Percentiles rank a stretch among this genome's conserved stretches.
These are phyloP conservation scores for Euura saliciscinereae DNA, from an alignment of 1,140 invertebrate genomes.

Conservation along the genomic window DNA sequence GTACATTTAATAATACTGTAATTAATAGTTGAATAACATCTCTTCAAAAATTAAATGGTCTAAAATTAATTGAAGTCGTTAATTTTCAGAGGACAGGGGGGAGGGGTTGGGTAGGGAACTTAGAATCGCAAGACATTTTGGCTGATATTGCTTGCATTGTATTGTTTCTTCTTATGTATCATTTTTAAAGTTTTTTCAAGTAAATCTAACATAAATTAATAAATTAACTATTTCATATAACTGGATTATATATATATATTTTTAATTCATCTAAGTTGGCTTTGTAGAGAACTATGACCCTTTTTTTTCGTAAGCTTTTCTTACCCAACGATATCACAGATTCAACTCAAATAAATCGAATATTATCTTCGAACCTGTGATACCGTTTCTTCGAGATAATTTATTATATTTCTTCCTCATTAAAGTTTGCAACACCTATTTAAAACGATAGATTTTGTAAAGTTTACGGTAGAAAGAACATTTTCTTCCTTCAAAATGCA, in stretches of 20 bases:
- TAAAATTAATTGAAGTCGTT: conserved; percentile 1
- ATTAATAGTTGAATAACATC: conserved; percentile 54
- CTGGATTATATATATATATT: not conserved
- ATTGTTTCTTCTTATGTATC: too few species aligned
- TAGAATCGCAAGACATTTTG: conserved; percentile 29
- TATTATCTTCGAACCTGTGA: not conserved
- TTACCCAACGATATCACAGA: not conserved
- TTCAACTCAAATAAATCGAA: not conserved
- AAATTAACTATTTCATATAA: not conserved
- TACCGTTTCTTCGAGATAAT: not conserved
- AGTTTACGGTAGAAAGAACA: conserved; percentile 5
- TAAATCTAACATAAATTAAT: conserved; percentile 6
- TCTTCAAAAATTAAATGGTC: conserved; percentile 10
- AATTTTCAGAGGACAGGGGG: not conserved
- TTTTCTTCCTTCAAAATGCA: conserved; percentile 4
- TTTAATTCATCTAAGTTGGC: conserved; percentile 4
- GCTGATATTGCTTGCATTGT: conserved; percentile 36
- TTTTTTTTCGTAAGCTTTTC: not conserved
- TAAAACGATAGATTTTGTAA: conserved; percentile 7
- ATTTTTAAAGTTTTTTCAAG: too few species aligned
- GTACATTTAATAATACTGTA: conserved; percentile 60
- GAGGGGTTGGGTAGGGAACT: not conserved
- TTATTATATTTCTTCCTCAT: not conserved
- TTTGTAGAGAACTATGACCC: conserved; percentile 3
- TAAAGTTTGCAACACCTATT: conserved; percentile 7